Base-by-base conservation (phyloP, 2,113 vertebrate species). In the Hymenochirus boettgeri region DNA sequence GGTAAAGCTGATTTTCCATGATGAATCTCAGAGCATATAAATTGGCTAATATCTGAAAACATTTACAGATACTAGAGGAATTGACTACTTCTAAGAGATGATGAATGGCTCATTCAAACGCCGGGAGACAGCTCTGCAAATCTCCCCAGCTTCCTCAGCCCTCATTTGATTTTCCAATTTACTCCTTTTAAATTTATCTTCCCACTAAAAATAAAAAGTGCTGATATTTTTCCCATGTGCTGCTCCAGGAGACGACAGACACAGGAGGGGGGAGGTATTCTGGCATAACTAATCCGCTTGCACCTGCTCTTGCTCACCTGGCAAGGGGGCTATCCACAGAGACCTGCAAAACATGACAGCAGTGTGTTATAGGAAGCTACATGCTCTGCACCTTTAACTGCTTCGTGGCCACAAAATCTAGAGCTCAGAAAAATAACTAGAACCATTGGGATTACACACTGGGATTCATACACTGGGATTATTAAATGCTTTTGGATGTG, bases 31-130 rank as follows among this genome's bases (percentile, higher is more conserved):
- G 95, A 97, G 96, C 96, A 98, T 99, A 98, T 98, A 98, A 98
- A 98, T 99, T 99, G 95, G 96, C 95, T 98, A 98, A 99, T 99
- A 99, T 99, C 95, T 98, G 94, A 98, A 98, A 98, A 99, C 95
- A 99, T 98, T 99, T 99, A 99, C 96, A 98, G 95, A 98, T 97
- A 98, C 93, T 98, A 92, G 93, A 99, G 94, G 94, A 95, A 98
- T 95, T 95, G 93, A 98, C 93, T 98, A 96, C 93, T 98, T 96
- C 94, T 95, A 92, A 91, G 92, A 91, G 92, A 93, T 99, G 96
- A 99, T 99, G 92, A 95, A 99, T 99, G 96, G 93, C 91, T 89
- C 92, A 91, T 92, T 89, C 90, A 92, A 90, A 98, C 88, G 88
- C 91, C 83, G 87, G 91, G 88, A 92, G 96, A 99, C 96, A 96